Base-by-base conservation (phyloP, 2,888 invertebrate genomes). In the Acronicta aceris region DNA sequence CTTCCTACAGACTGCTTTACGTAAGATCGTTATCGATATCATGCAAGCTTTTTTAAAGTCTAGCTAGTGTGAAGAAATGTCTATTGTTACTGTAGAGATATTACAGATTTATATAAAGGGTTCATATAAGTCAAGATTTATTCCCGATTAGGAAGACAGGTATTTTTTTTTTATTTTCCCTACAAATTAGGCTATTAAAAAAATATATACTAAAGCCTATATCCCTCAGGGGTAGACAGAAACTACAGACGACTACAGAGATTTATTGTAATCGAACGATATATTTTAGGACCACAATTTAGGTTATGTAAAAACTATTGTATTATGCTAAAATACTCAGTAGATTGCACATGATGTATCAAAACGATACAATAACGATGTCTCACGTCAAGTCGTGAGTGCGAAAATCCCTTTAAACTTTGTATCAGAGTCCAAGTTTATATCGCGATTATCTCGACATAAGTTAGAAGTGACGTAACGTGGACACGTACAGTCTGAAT, bases 1-100 rank as follows among this genome's bases (percentile, higher is more conserved):
- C 50, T 61, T 67, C 61, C 56, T 56, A 57, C 38, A 65, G 45
- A 52, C 42, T 15, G 27, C 48, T 15, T 60, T 57, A 72, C 47
- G 53, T 66, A 54, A 54, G n/a, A 40, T 42, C 67, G 30, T 52
- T 56, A 15, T 36, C 13, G 12, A 38, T 47, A 36, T 65, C 71
- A 59, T 54, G 43, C 55, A 52, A 66, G 36, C 50, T 42, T 25
- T 50, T 54, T 66, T n/a, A 12, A 10, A 25, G 42, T 33, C n/a
- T n/a, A n/a, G n/a, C 33, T 13, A 16, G 38, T 25, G 36, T 13
- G 21, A 5, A 71, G 51, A 51, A 65, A 58, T 13, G 0, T 0
- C 38, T 12, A 56, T 67, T 58, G 50, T 42, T 16, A 15, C 27
- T 6, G 15, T n/a, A 33, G 33, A 56, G 25, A 43, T 17, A 48